Evolutionary conservation across 2,113 vertebrate species (phyloP), one percentile per base, ranked within the genome.

Genomic region (Calyptommatus sinebrachiatus): DNA sequence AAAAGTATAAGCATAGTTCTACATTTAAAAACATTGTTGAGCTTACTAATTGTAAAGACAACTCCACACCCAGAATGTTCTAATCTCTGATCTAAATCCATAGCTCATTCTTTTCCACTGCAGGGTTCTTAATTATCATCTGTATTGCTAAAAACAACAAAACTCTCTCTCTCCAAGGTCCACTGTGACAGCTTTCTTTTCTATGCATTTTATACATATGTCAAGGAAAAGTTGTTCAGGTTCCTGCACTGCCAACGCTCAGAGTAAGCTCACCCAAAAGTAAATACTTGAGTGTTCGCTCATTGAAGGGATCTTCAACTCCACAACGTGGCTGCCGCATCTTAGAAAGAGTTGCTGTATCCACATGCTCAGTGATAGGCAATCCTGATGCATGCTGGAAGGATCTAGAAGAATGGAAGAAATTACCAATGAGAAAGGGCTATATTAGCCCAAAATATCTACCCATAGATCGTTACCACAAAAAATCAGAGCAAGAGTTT

Each of bases 271-370:
- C 90, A 96, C 96, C 95, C 68, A 96, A 84, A 48, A 96, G 81
- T 65, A 94, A 92, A 84, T 95, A 97, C 91, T 94, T 96, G 75
- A 94, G 83, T 18, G 91, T 88, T 84, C 93, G 97, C 83, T 96
- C 91, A 86, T 96, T 97, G 90, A 98, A 97, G 31, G 96, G 91
- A 77, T 98, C 97, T 82, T 96, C 92, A 53, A 97, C 63, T 26
- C 97, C 97, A 88, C 97, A 98, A 83, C 97, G 96, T 1, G 97
- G 97, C 87, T 93, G 89, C 83, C 85, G 94, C 95, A 97, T 98
- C 80, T 92, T 92, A 8, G 77, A 74, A 79, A 94, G 85, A 24
- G 96, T 97, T 10, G 89, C 88, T 4, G 88, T 84, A 81, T 97
- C 96, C 62, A 96, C 35, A 71, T 88, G 89, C 86, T 96, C 97